Evolutionary conservation across 1,140 invertebrate genomes (phyloP), one percentile per base, ranked within the genome.

Genomic region (Drosophila obscura): DNA sequence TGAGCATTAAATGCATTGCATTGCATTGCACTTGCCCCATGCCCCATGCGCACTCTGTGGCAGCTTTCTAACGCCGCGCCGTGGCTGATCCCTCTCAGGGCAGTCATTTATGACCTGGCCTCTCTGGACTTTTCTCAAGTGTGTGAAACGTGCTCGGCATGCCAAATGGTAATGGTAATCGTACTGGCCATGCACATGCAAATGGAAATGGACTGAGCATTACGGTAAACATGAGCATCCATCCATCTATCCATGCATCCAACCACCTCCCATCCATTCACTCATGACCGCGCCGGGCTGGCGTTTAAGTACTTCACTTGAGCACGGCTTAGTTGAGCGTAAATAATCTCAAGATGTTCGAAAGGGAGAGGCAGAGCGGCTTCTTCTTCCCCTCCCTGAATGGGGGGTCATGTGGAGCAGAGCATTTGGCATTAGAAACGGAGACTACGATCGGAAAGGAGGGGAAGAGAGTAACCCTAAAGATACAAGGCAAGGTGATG

Each of bases 101-200:
- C 66, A 51, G 64, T 65, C 74, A 72, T 63, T 84, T 77, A 81
- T 75, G 82, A 81, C 82, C 78, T 1, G 19, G 19, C 19, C 81
- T 49, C 58, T 57, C 46, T 51, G 68, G 63, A 64, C 65, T 68
- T 66, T 73, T 64, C 79, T 80, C 51, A 65, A n/a, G 63, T 50
- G 69, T 81, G 62, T 87, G 68, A 88, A 87, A 87, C 82, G 82
- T 87, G 82, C 83, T 52, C 60, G 75, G 66, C 69, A 87, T 88
- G 78, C 71, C 69, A 74, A 82, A 73, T 72, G 65, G 28, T 43
- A 73, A 49, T 65, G 63, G 51, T 53, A 56, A 57, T 41, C 9
- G 43, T 48, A 45, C 28, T 63, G 60, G 39, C 15, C 19, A 28
- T 45, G 39, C 41, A 24, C 26, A 58, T 58, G 56, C 56, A 49